Percentiles rank a stretch among this genome's conserved stretches.
Evolutionary conservation across 2,888 invertebrate species (phyloP).

Genomic region (Chesias legatella): DNA sequence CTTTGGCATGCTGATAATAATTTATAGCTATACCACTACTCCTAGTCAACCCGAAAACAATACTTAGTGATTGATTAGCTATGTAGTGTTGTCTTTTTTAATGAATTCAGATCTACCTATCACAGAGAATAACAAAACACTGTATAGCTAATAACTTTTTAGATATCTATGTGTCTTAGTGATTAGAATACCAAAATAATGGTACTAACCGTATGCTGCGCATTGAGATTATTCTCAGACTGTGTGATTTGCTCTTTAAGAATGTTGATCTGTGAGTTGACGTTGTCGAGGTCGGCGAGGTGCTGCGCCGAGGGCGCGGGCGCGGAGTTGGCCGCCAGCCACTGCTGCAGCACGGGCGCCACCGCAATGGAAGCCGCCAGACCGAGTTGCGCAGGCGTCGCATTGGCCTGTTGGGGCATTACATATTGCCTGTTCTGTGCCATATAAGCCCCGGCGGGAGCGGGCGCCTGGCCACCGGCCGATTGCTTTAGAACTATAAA

Average conservation of each 20-base stretch:
- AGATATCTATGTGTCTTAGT: too few relatives aligned
- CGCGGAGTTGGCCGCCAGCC: conserved; percentile 67
- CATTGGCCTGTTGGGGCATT: conserved; percentile 79
- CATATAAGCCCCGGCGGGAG: conserved; percentile 78
- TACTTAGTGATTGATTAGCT: too few relatives aligned
- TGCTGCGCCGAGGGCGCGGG: conserved; percentile 42
- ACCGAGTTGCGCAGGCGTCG: conserved; percentile 79
- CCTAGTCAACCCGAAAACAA: too few relatives aligned
- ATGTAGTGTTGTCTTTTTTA: too few relatives aligned
- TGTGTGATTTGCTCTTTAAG: conserved; percentile 96
- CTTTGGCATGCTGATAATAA: too few relatives aligned
- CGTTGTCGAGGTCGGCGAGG: conserved; percentile 71
- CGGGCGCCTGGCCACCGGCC: conserved; percentile 76
- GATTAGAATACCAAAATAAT: too few relatives aligned
- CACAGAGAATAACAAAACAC: too few relatives aligned
- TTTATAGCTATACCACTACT: too few relatives aligned
- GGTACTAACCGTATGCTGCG: conserved; percentile 91
- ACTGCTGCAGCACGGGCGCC: conserved; percentile 70
- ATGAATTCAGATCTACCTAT: too few relatives aligned
- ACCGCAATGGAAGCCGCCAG: conserved; percentile 77
- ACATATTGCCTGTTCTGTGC: conserved; percentile 81
- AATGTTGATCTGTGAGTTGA: conserved; percentile 88
- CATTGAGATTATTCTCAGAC: conserved; percentile 96
- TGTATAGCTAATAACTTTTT: too few relatives aligned
- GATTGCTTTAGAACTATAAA: conserved; percentile 89